A percentile compares a stretch with the other conserved stretches of the same genome.
These are phyloP conservation scores for Atethmia centrago DNA, from an alignment of 2,888 invertebrate genomes.

Conservation along the genomic window DNA sequence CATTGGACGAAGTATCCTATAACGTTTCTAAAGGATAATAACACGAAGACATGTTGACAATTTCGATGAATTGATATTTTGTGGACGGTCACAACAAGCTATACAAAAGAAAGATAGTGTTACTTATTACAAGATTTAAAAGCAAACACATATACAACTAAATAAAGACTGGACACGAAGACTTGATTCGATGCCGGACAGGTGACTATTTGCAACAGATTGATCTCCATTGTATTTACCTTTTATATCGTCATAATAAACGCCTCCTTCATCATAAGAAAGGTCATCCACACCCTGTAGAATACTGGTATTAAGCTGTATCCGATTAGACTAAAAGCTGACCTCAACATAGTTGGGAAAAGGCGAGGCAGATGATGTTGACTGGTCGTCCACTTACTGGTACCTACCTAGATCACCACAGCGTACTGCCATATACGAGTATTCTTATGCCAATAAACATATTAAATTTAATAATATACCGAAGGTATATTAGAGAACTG, in stretches of 20 bases:
- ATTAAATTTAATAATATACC: no score
- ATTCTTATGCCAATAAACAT: no score
- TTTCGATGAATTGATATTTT: not conserved
- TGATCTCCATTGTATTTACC: not conserved
- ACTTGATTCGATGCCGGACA: not conserved
- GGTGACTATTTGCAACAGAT: not conserved
- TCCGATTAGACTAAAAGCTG: not conserved
- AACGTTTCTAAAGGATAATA: not conserved
- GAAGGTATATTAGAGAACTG: no score
- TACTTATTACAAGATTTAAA: not conserved
- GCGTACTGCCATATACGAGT: no score
- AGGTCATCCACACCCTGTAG: not conserved
- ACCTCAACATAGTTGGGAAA: not conserved
- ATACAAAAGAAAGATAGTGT: not conserved
- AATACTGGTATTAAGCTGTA: not conserved
- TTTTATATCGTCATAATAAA: not conserved
- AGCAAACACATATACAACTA: not conserved
- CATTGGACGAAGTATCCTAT: slow-evolving; percentile 1
- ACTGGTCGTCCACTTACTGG: not conserved
- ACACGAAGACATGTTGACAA: not conserved
- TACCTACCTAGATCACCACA: no score
- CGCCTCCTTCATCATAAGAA: not conserved
- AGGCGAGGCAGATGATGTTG: not conserved
- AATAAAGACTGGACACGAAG: not conserved
- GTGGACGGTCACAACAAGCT: not conserved